Evolutionary conservation across 2,113 vertebrate genomes (phyloP).

Genomic region (Chiloscyllium plagiosum): DNA sequence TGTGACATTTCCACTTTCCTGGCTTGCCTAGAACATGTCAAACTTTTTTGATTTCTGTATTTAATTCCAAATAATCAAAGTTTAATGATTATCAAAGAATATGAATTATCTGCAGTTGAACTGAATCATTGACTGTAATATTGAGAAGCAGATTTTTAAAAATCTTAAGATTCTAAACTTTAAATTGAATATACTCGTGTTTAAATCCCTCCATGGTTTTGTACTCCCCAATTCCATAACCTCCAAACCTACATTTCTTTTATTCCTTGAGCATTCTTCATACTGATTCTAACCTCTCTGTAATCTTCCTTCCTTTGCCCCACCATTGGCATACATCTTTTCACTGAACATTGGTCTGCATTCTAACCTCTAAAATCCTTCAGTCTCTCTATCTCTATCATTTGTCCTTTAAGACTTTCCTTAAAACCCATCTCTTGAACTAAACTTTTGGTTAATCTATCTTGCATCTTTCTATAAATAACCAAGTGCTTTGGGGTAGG

Average conservation of each 20-base stretch:
- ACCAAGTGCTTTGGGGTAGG: not conserved
- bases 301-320: not conserved
- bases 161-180: not conserved
- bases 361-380: not conserved
- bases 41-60: not conserved
- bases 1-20: not conserved
- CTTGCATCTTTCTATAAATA: not conserved
- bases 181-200: slow-evolving; percentile 5
- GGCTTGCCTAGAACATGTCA: not conserved
- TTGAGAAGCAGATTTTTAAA: not conserved
- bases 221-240: not conserved
- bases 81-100: slow-evolving; percentile 2
- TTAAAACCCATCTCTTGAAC: not conserved
- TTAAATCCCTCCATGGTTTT: not conserved
- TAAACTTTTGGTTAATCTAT: not conserved
- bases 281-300: not conserved
- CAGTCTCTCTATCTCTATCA: not conserved
- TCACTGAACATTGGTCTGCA: not conserved
- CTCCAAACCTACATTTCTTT: not conserved
- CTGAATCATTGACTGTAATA: not conserved
- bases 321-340: not conserved
- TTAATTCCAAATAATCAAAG: not conserved
- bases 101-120: not conserved
- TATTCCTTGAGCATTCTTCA: not conserved
- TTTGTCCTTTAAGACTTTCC: not conserved